These are phyloP conservation scores for Pyrrhia umbra DNA, from an alignment of 2,888 invertebrate species.

Conservation along the genomic window DNA sequence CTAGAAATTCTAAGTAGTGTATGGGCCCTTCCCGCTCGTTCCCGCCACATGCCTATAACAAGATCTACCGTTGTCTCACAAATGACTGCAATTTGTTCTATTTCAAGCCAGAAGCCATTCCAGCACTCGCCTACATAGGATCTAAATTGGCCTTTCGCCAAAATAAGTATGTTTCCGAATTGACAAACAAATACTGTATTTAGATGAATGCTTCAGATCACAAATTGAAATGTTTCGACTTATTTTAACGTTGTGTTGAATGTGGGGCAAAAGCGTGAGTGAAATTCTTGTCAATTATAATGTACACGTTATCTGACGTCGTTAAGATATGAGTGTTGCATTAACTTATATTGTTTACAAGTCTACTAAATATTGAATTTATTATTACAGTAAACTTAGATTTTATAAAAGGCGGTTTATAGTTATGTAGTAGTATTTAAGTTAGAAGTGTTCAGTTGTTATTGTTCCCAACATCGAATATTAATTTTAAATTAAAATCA, in stretches of 20 bases:
- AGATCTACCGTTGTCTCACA: constrained; percentile 52
- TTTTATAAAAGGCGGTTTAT: too few species aligned
- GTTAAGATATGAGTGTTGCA: constrained; percentile 4
- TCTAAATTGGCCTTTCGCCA: constrained; percentile 58
- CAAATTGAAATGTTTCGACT: constrained; percentile 38
- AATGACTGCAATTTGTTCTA: constrained; percentile 60
- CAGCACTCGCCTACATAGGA: constrained; percentile 33
- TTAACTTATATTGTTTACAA: constrained; percentile 4
- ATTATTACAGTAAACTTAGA: too few species aligned
- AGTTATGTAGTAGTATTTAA: too few species aligned
- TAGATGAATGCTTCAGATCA: constrained; percentile 57
- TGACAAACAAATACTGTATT: constrained; percentile 57
- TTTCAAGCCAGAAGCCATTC: constrained; percentile 52
- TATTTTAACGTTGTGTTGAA: constrained; percentile 34
- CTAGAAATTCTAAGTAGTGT: not conserved
- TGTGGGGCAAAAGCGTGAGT: constrained; percentile 29
- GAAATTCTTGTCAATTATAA: constrained; percentile 20
- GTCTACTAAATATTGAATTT: not conserved
- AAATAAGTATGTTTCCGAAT: constrained; percentile 57
- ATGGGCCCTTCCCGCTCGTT: constrained; percentile 33
- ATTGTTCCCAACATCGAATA: not conserved
- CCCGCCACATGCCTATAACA: constrained; percentile 47
- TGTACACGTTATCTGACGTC: constrained; percentile 5
- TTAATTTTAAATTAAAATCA: not conserved
- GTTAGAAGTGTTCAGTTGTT: not conserved